Evolutionary conservation across 2,113 vertebrate species (phyloP).

Genomic region (Sebastes fasciatus): DNA sequence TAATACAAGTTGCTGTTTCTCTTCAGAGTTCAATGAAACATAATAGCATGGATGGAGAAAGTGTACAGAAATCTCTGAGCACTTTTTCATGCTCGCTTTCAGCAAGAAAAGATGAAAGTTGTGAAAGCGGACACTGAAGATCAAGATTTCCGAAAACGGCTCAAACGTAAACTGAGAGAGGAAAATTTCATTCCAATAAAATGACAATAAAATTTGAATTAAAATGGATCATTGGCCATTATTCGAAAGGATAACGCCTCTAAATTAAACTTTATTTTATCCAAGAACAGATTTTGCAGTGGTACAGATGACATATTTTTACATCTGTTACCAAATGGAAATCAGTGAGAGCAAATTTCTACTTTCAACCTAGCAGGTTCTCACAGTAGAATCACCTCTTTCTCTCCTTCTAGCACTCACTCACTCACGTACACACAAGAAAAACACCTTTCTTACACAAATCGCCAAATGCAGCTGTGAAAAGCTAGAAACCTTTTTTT

Average conservation of each 20-base stretch:
- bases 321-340: constrained; percentile 11
- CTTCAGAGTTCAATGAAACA: constrained; percentile 68
- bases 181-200: not conserved
- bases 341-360: not conserved
- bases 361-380: constrained; percentile 6
- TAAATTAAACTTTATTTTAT: not conserved
- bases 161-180: not conserved
- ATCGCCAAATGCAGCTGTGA: constrained; percentile 41
- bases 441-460: constrained; percentile 42
- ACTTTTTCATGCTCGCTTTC: constrained; percentile 72
- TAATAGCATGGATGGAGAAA: constrained; percentile 68
- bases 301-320: not conserved
- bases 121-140: constrained; percentile 66
- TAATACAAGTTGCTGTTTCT: constrained; percentile 73
- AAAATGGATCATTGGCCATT: not conserved
- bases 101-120: constrained; percentile 81
- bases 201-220: not conserved
- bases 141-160: constrained; percentile 25
- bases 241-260: not conserved
- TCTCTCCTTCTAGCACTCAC: not conserved
- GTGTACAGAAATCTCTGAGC: constrained; percentile 56
- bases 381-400: not conserved
- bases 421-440: not conserved
- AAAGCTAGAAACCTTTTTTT: constrained; percentile 55
- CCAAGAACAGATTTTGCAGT: not conserved